Base-by-base conservation (phyloP, 64 coral and sea anemone genomes). In the Porites australiensis region DNA sequence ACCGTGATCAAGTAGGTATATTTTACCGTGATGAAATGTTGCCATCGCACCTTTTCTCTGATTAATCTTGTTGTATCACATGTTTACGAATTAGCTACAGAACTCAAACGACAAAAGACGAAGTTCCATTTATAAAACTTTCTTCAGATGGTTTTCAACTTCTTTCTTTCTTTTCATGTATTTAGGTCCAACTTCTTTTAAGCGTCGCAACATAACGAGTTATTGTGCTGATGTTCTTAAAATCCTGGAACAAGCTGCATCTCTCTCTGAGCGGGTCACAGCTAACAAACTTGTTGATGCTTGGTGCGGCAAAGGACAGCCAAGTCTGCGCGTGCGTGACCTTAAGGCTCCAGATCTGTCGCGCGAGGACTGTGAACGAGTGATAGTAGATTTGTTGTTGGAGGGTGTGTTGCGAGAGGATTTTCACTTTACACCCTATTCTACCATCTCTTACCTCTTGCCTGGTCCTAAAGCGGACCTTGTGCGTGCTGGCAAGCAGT, bases 381-480 rank as follows among this genome's bases (percentile, higher is more conserved):
- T 98, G 44, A 60, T 98, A 44, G 83, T 98, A 10, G 72, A 96
- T 73, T 49, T 96, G 60, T 15, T 98, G 50, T 70, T 98, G 63
- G 93, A 98, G 23, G 90, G 94, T n/a, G 90, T 98, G 47, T 61
- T 98, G 43, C 93, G 89, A 44, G 97, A 98, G 55, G 97, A 98
- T 64, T 98, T 98, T 78, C 97, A 98, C 37, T 98, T 98, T 50
- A 98, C 97, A 0, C 97, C 97, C 2, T 98, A 90, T 83, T 91
- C 94, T 20, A 98, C 97, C 3, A 98, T 98, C 58, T 83, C 90
- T 69, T 98, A 98, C 50, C 61, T 98, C 9, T 88, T 98, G 45
- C 81, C 94, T 10, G 97, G 97, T 2, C 58, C 91, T 14, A 91
- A 79, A 9, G 97, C 90, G 19, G 68, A n/a, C 11, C 79, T 72